These are phyloP conservation scores for Cossypha dichroa DNA, from an alignment of 2,797 vertebrate genomes.

Conservation along the genomic window DNA sequence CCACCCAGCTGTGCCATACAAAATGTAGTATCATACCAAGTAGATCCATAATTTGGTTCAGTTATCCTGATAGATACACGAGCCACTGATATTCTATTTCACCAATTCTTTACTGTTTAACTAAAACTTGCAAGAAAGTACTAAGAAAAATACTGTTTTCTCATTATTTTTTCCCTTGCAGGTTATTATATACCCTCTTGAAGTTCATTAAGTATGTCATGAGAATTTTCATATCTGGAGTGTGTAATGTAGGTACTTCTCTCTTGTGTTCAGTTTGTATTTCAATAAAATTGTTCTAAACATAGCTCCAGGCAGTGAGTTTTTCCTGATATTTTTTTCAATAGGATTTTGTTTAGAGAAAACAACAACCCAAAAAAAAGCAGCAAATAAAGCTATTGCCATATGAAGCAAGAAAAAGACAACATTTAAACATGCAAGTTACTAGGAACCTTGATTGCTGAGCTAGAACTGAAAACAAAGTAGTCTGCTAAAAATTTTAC, in stretches of 20 bases:
- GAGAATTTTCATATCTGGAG: background rate
- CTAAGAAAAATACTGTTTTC: background rate
- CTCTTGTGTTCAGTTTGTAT: background rate
- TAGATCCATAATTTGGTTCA: rapidly evolving
- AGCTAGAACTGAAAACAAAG: background rate
- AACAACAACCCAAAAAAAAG: background rate
- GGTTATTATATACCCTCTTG: background rate
- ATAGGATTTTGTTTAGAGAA: background rate
- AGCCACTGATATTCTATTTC: background rate
- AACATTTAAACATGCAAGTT: background rate
- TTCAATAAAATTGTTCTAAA: background rate
- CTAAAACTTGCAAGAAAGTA: background rate
- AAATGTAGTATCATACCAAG: background rate
- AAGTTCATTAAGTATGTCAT: rapidly evolving
- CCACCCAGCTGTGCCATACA: background rate
- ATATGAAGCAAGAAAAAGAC: background rate
- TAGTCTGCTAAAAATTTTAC: background rate
- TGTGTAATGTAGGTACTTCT: rapidly evolving
- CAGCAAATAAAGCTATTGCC: background rate
- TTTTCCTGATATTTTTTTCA: background rate
- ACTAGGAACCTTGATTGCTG: background rate
- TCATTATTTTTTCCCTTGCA: background rate
- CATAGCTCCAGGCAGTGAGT: rapidly evolving
- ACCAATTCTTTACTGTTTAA: background rate
- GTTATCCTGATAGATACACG: background rate